A percentile compares a stretch with the other conserved stretches of the same genome.
phyloP scores from a whole-genome alignment of 64 coral and sea anemone genomes.

The Actinia tenebrosa region DNA sequence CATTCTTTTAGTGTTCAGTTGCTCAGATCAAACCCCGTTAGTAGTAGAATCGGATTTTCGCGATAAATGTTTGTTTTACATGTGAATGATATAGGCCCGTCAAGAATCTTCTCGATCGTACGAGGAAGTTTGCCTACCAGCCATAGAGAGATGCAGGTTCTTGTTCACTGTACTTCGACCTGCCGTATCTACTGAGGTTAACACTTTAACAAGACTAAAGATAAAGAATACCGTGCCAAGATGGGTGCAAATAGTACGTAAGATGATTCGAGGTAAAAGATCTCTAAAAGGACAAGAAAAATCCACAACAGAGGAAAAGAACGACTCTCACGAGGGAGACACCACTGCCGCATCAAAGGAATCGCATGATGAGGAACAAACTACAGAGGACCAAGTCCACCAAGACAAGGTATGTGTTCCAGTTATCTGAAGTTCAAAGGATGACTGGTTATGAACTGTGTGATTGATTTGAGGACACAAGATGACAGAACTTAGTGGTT shows the following conservation, averaged over 20 bases:
- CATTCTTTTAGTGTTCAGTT: neutral
- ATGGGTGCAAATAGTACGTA: slow-evolving; percentile 65
- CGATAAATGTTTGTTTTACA: neutral
- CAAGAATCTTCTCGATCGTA: slow-evolving; percentile 97
- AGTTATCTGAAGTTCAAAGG: neutral
- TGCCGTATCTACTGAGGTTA: slow-evolving; percentile 78
- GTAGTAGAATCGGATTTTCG: no score
- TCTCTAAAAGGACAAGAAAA: slow-evolving; percentile 45
- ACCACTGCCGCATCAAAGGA: slow-evolving; percentile 8
- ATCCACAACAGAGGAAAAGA: slow-evolving; percentile 26
- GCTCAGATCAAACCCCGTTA: no score
- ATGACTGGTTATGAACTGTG: no score
- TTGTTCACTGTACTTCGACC: slow-evolving; percentile 82
- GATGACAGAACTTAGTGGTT: no score
- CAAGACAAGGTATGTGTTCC: neutral
- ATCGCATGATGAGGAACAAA: slow-evolving; percentile 20
- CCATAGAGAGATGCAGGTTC: slow-evolving; percentile 83
- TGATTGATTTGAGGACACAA: no score
- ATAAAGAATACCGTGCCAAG: slow-evolving; percentile 72
- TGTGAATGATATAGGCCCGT: slow-evolving; percentile 43
- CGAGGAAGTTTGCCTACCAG: slow-evolving; percentile 91
- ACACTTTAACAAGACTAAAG: slow-evolving; percentile 60
- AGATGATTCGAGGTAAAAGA: slow-evolving; percentile 73
- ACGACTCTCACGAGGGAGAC: slow-evolving; percentile 29
- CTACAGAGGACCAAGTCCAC: slow-evolving; percentile 36